These are phyloP conservation scores for Neuroscelio doddi DNA, from an alignment of 2,888 invertebrate species.

Conservation along the genomic window DNA sequence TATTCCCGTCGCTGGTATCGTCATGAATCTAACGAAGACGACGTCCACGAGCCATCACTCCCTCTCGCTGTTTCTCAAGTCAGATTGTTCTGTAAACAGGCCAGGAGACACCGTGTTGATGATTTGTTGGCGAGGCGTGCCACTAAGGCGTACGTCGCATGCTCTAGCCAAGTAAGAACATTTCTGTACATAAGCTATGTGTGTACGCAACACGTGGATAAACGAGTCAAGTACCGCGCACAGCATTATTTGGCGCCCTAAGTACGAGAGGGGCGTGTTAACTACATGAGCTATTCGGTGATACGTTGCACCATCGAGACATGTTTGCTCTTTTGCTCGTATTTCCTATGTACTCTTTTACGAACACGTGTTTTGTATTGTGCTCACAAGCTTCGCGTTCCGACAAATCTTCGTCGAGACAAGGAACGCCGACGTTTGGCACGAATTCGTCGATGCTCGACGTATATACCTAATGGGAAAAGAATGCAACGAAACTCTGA, in stretches of 20 bases:
- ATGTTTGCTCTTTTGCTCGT: conserved; percentile 24
- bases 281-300: conserved; percentile 33
- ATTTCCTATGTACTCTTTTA: conserved; percentile 32
- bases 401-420: conserved; percentile 13
- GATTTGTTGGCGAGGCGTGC: conserved; percentile 67
- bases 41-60: conserved; percentile 28
- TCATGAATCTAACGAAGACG: conserved; percentile 37
- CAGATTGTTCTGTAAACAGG: conserved; percentile 43
- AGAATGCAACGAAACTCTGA: conserved; percentile 27
- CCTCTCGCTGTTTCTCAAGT: conserved; percentile 33
- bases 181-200: conserved; percentile 32
- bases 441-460: not conserved
- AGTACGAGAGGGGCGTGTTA: conserved; percentile 46
- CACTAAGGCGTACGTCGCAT: conserved; percentile 55
- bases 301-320: conserved; percentile 17
- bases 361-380: conserved; percentile 44
- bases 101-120: conserved; percentile 54
- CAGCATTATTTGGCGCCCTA: conserved; percentile 47
- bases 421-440: conserved; percentile 21
- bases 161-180: conserved; percentile 53
- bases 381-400: conserved; percentile 34
- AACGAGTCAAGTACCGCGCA: conserved; percentile 29
- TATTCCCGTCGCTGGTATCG: conserved; percentile 45
- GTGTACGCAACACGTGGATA: conserved; percentile 16
- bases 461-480: conserved; percentile 24